phyloP scores from a whole-genome alignment of 2,888 invertebrate species.

The Lamproptera curius region DNA sequence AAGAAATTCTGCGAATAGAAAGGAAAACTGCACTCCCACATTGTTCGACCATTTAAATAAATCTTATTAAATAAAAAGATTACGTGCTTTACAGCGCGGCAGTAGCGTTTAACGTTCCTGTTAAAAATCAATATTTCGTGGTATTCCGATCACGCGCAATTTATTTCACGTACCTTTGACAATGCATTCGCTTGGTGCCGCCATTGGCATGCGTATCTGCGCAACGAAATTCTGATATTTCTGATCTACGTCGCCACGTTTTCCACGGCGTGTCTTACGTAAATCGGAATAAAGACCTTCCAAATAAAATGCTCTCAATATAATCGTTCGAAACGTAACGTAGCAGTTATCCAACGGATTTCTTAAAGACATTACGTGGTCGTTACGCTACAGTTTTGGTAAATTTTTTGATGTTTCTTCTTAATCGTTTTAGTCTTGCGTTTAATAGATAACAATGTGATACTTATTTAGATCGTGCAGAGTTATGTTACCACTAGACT shows the following conservation, averaged over 20 bases:
- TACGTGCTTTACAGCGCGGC: slow-evolving; percentile 1
- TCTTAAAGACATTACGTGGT: slow-evolving; percentile 11
- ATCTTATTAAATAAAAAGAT: not conserved
- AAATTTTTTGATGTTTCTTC: too few relatives aligned
- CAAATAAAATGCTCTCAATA: not conserved
- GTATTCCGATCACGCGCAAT: slow-evolving; percentile 10
- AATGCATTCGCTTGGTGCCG: slow-evolving; percentile 1
- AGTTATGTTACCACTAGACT: too few relatives aligned
- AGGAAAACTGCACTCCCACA: not conserved
- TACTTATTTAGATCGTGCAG: too few relatives aligned
- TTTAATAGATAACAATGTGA: too few relatives aligned
- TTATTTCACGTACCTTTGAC: slow-evolving; percentile 12
- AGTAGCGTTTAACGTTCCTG: slow-evolving; percentile 7
- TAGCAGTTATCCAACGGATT: slow-evolving; percentile 10
- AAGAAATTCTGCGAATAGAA: not conserved
- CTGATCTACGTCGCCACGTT: not conserved
- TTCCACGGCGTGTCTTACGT: not conserved
- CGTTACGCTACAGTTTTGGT: slow-evolving; percentile 2
- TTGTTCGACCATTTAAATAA: not conserved
- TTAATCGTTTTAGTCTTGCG: too few relatives aligned
- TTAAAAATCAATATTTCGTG: not conserved
- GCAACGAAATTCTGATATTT: not conserved
- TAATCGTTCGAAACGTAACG: slow-evolving; percentile 6
- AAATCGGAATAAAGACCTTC: not conserved
- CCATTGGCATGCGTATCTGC: not conserved